Evolutionary conservation across 2,797 vertebrate genomes (phyloP).

Genomic region (Crocidura indochinensis): DNA sequence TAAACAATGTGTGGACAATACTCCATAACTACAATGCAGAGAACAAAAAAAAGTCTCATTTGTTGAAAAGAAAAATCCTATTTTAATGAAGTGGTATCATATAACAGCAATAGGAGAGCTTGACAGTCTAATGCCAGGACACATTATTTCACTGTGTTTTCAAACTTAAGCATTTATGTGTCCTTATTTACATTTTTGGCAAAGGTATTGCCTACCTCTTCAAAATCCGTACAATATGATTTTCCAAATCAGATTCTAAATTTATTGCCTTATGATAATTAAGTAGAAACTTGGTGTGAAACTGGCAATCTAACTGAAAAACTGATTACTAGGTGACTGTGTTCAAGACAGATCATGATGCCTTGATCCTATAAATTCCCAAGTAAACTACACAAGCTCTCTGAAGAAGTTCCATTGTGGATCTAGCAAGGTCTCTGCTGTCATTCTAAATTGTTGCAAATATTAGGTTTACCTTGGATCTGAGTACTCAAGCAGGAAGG

Average conservation of each 20-base stretch:
- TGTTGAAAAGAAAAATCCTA: background rate
- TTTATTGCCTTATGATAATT: background rate
- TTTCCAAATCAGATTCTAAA: background rate
- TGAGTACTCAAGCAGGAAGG: rapidly evolving
- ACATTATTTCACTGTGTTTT: background rate
- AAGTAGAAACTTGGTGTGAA: too few relatives aligned
- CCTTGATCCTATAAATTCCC: background rate
- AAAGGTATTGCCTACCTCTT: background rate
- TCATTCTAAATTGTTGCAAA: background rate
- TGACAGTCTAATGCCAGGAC: background rate
- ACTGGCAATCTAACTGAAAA: background rate
- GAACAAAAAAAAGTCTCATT: background rate
- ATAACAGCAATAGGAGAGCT: rapidly evolving
- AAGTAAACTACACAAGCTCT: background rate
- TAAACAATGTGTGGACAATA: too few relatives aligned
- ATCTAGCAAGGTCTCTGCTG: rapidly evolving
- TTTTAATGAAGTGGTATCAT: background rate
- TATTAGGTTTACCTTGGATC: rapidly evolving
- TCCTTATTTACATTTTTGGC: background rate
- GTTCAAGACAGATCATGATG: background rate
- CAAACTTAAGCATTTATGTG: background rate
- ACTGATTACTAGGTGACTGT: rapidly evolving
- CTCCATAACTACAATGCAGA: too few relatives aligned
- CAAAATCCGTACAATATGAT: background rate
- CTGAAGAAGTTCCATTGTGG: rapidly evolving